These are phyloP conservation scores for Masticophis lateralis DNA, from an alignment of 2,797 vertebrate genomes.

Conservation along the genomic window DNA sequence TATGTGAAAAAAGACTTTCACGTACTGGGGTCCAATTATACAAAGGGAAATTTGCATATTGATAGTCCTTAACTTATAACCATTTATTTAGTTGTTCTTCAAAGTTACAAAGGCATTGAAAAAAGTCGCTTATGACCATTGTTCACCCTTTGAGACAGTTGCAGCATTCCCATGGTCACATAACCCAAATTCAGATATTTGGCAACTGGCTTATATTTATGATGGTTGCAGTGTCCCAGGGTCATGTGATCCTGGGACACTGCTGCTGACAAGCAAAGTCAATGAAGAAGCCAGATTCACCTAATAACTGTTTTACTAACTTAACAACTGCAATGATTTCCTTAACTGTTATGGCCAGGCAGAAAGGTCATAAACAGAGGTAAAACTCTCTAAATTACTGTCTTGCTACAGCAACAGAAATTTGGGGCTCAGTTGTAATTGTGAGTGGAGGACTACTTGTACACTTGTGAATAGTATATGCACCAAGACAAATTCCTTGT, in stretches of 20 bases:
- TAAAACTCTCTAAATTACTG: too few species aligned
- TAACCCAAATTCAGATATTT: neutral
- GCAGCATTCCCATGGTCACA: neutral
- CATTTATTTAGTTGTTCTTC: neutral
- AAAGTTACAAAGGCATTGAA: neutral
- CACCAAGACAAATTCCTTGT: too few species aligned
- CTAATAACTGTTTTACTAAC: too few species aligned
- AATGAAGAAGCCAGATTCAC: too few species aligned
- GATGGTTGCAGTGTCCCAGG: neutral
- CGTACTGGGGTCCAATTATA: neutral
- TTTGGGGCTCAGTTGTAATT: too few species aligned
- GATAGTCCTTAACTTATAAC: neutral
- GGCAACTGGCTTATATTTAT: neutral
- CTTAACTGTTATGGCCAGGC: too few species aligned
- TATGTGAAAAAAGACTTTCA: neutral
- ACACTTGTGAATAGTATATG: neutral
- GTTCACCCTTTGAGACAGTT: neutral
- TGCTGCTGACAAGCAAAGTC: too few species aligned
- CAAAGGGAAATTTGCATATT: neutral
- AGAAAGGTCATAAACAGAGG: too few species aligned
- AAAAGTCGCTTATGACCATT: neutral
- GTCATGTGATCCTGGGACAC: too few species aligned
- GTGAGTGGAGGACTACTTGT: too few species aligned
- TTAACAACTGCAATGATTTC: too few species aligned
- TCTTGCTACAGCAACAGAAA: too few species aligned